Base-by-base conservation (phyloP, 92 coral and sea anemone species). In the Porites divaricata region DNA sequence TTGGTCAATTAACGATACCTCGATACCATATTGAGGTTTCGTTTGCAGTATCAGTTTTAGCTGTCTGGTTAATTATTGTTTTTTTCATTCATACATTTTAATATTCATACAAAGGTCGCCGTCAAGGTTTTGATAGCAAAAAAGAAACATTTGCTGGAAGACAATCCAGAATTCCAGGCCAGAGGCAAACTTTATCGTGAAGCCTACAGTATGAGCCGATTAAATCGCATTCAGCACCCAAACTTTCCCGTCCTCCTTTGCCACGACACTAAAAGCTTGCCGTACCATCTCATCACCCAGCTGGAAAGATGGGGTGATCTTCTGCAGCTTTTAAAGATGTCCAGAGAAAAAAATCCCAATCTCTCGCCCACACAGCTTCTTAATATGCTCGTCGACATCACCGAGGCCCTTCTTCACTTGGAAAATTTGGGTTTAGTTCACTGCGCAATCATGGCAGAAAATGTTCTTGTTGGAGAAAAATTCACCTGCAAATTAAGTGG, bases 261-360 rank as follows among this genome's bases (percentile, higher is more conserved):
- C 24, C 64, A 65, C 72, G 21, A 78, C 61, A 78, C 83, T 12
- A 13, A 63, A 12, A 45, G 58, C 9, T 24, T 78, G 1, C 83
- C 83, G 15, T 78, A 78, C 20, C 83, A 78, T 26, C 13, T 78
- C 50, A 67, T 78, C 35, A 78, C 83, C n/a, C 49, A 35, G 21
- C 52, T 28, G 8, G 83, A 78, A 24, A 49, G 9, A 48, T 19
- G 45, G n/a, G 83, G 83, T 50, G 45, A 78, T 45, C 62, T 78
- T 9, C 49, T 78, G n/a, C 41, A 45, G 57, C 23, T 78, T 49
- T 57, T 64, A 9, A 70, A 15, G 16, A 35, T 12, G 4, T 63
- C 57, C 2, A 72, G 83, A 51, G 21, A 65, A 49, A 9, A 25
- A 13, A 41, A 35, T 9, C 49, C 19, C 6, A 72, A 9, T 12